Evolutionary conservation across 2,888 invertebrate genomes (phyloP), one percentile per base, ranked within the genome.

Genomic region (Yponomeuta cagnagella): DNA sequence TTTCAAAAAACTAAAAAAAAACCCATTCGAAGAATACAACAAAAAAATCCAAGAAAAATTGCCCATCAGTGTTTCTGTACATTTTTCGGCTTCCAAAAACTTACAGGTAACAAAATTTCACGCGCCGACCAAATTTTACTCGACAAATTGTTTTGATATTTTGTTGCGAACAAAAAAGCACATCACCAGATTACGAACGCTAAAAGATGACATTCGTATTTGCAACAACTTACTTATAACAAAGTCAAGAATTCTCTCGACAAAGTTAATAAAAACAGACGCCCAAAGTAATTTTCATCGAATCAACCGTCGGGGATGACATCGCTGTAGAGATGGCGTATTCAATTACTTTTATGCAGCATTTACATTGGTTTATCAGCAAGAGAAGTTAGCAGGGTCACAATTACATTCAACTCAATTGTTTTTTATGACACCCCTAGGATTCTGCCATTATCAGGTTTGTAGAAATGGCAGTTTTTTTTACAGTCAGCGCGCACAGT

Each of bases 271-370:
- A 80, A 78, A 77, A 74, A 73, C 48, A 23, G n/a, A 33, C 31
- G 77, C 73, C 74, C 78, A 73, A 74, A 79, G 81, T 82, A 82
- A 85, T 84, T 84, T 80, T 82, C 86, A 85, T 87, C 85, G 88
- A 88, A 88, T 85, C 82, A 85, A 82, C 79, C 81, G 78, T 79
- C 84, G 83, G 83, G 86, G 83, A 86, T 86, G 88, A 84, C 84
- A 83, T 85, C 82, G 52, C 52, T 58, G 52, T 15, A 58, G 52
- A 58, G 52, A 78, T 74, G 80, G 72, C 75, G 79, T 77, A 90
- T 90, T 90, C 86, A 86, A 90, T 91, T 89, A 90, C 87, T 84
- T 86, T 84, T 85, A 82, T 83, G 52, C 15, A 9, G 33, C 33
- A 6, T 65, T 65, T 30, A 65, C 12, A 31, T 23, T 65, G 65